Percentiles rank a stretch among this genome's conserved stretches.
Conservation (phyloP, 2,113 vertebrate species). For the Eira barbara region DNA sequence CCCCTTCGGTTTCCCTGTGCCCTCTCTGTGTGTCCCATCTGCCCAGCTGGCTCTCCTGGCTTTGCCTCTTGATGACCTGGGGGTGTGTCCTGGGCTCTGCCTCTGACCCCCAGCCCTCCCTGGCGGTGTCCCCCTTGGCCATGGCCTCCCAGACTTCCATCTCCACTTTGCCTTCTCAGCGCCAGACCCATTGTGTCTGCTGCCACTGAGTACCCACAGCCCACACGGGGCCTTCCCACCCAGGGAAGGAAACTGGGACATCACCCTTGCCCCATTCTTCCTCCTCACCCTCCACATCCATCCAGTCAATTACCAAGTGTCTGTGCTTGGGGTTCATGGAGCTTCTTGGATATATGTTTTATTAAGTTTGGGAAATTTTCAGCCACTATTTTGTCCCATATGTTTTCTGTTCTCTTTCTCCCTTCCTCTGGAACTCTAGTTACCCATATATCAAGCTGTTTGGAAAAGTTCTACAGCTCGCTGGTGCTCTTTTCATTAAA, state of each 20-base stretch:
- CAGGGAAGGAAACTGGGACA: neutral
- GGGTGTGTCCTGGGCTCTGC: neutral
- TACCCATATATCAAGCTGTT: neutral
- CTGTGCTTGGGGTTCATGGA: neutral
- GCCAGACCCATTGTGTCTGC: neutral
- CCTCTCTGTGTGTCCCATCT: neutral
- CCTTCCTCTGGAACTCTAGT: neutral
- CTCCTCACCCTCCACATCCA: neutral
- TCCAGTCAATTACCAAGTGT: neutral
- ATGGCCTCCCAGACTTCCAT: neutral
- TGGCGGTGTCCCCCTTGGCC: neutral
- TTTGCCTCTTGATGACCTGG: neutral
- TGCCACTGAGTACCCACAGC: neutral
- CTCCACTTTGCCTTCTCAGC: neutral
- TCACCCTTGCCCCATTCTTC: neutral
- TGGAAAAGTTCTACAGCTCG: neutral
- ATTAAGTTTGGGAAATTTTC: neutral
- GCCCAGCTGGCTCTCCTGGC: neutral
- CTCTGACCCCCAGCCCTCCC: neutral
- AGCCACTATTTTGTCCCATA: neutral
- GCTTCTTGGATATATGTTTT: neutral
- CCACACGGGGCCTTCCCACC: neutral
- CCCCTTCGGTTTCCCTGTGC: neutral
- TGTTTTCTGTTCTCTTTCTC: neutral
- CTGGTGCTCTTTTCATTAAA: neutral